Evolutionary conservation across 2,888 invertebrate species (phyloP).

Genomic region (Oeneis ivallda): DNA sequence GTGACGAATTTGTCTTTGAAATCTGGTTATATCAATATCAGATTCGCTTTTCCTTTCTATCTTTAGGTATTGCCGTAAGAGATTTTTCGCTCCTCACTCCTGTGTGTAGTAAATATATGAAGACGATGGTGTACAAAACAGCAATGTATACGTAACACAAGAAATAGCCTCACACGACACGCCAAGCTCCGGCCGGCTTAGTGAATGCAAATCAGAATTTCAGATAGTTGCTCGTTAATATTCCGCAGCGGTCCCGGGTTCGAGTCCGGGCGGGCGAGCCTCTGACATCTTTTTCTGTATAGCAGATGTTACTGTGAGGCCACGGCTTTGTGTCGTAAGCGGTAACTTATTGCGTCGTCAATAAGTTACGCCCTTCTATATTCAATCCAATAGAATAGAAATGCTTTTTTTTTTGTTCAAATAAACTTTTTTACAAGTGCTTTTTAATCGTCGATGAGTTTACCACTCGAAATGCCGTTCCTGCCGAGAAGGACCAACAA

Average conservation of each 20-base stretch:
- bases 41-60: no score
- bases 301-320: constrained; percentile 25
- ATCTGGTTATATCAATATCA: no score
- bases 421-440: no score
- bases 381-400: not conserved
- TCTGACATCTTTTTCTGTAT: constrained; percentile 32
- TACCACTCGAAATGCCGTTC: no score
- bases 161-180: not conserved
- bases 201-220: constrained; percentile 38
- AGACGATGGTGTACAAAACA: no score
- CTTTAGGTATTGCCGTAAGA: no score
- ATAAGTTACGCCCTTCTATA: not conserved
- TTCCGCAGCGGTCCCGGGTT: constrained; percentile 35
- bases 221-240: constrained; percentile 40
- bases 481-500: no score
- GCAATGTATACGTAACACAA: constrained; percentile 4
- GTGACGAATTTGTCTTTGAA: no score
- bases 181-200: not conserved
- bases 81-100: no score
- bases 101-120: no score
- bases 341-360: not conserved
- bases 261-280: constrained; percentile 24
- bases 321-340: not conserved
- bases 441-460: no score
- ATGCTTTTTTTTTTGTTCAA: no score